Conservation (phyloP, 2,888 invertebrate genomes). For the Agrochola circellaris region DNA sequence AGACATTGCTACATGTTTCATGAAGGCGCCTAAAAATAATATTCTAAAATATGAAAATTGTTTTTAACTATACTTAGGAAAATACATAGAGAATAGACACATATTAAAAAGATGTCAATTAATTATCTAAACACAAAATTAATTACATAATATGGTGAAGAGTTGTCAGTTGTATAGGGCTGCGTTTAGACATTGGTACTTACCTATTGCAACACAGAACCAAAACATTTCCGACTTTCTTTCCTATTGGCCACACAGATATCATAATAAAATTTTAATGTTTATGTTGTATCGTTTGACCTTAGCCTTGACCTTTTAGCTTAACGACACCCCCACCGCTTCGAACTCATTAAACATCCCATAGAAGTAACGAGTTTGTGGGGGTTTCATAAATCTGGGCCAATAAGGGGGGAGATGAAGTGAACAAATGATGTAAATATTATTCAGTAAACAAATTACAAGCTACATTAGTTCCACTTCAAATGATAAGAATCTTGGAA, state of each 20-base stretch:
- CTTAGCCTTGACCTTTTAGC: constrained; percentile 41
- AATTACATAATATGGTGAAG: neutral
- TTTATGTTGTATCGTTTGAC: constrained; percentile 16
- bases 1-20: neutral
- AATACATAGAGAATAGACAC: neutral
- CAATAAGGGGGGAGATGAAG: constrained; percentile 28
- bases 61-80: neutral
- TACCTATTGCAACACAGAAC: neutral
- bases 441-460: constrained; percentile 34
- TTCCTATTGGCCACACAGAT: neutral
- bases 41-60: too few species aligned
- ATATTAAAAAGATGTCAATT: neutral
- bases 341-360: constrained; percentile 49
- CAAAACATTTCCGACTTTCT: neutral
- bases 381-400: constrained; percentile 34
- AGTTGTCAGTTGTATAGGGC: neutral
- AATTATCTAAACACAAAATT: neutral
- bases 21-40: constrained; percentile 12
- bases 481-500: constrained; percentile 6
- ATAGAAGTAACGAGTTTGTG: constrained; percentile 34
- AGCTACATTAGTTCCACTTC: constrained; percentile 18
- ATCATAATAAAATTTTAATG: constrained; percentile 13
- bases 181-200: neutral
- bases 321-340: constrained; percentile 25
- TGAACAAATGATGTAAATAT: constrained; percentile 29